Evolutionary conservation across 2,888 invertebrate genomes (phyloP), one percentile per base, ranked within the genome.

Genomic region (Oegoconia quadripuncta): DNA sequence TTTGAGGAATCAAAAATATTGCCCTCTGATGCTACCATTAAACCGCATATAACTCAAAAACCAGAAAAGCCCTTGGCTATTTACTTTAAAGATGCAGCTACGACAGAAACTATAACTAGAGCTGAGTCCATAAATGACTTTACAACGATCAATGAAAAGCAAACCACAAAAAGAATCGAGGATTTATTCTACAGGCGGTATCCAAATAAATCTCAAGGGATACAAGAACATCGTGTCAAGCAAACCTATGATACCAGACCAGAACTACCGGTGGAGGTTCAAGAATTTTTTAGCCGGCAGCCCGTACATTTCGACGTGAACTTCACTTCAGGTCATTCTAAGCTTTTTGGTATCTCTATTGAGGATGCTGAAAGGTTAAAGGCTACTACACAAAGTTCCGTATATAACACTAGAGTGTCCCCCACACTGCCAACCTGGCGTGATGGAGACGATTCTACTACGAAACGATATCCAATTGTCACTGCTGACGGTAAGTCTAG

Each of bases 301-400:
- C 54, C 62, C 3, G 36, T 44, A 15, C 61, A 56, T 17, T 44
- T 51, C 5, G 63, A 73, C 23, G 51, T 70, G 15, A 77, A 72
- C 44, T 90, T 91, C 51, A 90, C 90, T 3, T 90, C 91, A 27
- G 90, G 90, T 26, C 91, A 91, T 67, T 91, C 91, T 40, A 91
- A 91, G 45, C 78, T 89, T 43, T 91, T 91, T 50, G 91, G 90
- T 38, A 81, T 91, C 42, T 89, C 90, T 36, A 88, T 91, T 31
- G 91, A 91, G 57, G 90, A 91, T 42, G 90, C 90, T 39, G 89
- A 86, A 46, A 84, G 86, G 38, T 83, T 82, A 68, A 73, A 70
- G 46, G 73, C 88, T 9, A 89, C 89, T 0, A 89, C 89, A 6
- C 88, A 83, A 55, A 83, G 79, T 40, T 81, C 87, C 12, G 37